These are phyloP conservation scores for Pasiphila rectangulata DNA, from an alignment of 2,888 invertebrate species.

Conservation along the genomic window DNA sequence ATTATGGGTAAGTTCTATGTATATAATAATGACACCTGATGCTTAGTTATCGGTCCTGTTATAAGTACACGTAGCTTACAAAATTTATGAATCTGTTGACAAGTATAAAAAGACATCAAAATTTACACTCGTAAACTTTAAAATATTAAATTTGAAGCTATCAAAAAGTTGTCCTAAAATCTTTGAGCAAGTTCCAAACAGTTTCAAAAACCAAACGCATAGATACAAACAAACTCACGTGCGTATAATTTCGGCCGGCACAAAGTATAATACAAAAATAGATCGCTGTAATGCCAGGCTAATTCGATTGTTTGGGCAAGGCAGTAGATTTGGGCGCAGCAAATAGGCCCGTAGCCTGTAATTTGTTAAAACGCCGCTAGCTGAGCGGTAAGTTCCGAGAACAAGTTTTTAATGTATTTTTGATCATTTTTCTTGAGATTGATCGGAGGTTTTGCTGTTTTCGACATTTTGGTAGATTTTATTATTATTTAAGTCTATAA, in stretches of 20 bases:
- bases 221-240: constrained; percentile 19
- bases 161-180: no score
- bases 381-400: constrained; percentile 50
- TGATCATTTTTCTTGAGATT: constrained; percentile 17
- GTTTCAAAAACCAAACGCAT: no score
- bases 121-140: no score
- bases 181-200: no score
- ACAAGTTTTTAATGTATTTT: constrained; percentile 31
- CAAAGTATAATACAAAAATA: constrained; percentile 33
- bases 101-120: no score
- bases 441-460: background rate
- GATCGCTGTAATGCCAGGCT: constrained; percentile 62
- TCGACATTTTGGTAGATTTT: background rate
- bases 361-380: constrained; percentile 58
- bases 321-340: constrained; percentile 59
- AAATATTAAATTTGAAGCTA: no score
- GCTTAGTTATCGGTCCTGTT: no score
- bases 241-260: constrained; percentile 26
- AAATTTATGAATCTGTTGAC: no score
- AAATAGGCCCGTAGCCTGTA: constrained; percentile 64
- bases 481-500: no score
- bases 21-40: no score
- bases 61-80: no score
- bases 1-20: background rate
- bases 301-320: constrained; percentile 76